Evolutionary conservation across 1,140 invertebrate species (phyloP), one percentile per base, ranked within the genome.

Genomic region (Sitobion miscanthi): DNA sequence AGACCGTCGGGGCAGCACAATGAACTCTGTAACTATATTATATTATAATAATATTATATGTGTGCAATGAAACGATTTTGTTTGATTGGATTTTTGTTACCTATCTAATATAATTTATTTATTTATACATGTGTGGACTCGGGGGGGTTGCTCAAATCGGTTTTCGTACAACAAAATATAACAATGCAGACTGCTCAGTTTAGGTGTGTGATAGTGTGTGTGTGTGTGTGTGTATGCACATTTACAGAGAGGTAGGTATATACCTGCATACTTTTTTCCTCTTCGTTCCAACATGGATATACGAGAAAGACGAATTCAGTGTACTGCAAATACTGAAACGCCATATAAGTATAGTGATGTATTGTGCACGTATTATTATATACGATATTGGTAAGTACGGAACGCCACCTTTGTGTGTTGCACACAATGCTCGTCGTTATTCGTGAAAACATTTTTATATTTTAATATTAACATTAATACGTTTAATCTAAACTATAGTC

Each of bases 21-120:
- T 90, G 54, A 62, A 90, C 54, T 30, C 38, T n/a, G 82, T 21
- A 11, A 8, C 20, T 35, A 35, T 35, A 25, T 35, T 83, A 83
- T 83, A 83, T 38, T 38, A 38, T 38, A 38, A 35, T 35, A 83
- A 38, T 35, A 8, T 23, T 35, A 42, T 42, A n/a, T 42, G 35
- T 42, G 35, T 8, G 85, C 45, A 47, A 87, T 45, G 25, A 87
- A 45, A 49, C 45, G 45, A 87, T 47, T 87, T 87, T 20, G 85
- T 47, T 45, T 87, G 85, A 87, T 87, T 87, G 85, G 85, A 47
- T 87, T 87, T 87, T 87, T 20, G 45, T 45, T 47, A 85, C 38
- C 83, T 85, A 45, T 85, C 25, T 11, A 17, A 42, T 42, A 42
- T 42, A 4, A 42, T 42, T 42, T 42, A 42, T 42, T 77, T 17